A percentile compares a stretch with the other conserved stretches of the same genome.
phyloP scores from a whole-genome alignment of 2,888 invertebrate genomes.

The Perizoma affinitatum region DNA sequence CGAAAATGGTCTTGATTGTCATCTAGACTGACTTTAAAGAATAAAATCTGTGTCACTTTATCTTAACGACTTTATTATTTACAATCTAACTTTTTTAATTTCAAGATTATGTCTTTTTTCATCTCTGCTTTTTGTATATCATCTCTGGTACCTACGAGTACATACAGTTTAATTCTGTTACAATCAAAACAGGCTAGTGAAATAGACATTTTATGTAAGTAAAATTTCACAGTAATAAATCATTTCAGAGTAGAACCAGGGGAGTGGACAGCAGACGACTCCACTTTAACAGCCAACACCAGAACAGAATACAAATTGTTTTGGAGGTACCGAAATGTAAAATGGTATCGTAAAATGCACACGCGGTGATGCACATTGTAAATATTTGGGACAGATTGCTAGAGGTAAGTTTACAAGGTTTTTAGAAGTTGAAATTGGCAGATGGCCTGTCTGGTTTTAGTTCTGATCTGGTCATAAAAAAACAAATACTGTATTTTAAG shows the following conservation, averaged over 20 bases:
- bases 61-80: too few species aligned
- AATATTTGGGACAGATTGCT: constrained; percentile 54
- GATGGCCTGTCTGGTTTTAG: background rate
- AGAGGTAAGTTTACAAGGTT: constrained; percentile 34
- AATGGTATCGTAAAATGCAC: constrained; percentile 70
- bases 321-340: constrained; percentile 38
- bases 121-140: too few species aligned
- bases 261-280: constrained; percentile 43
- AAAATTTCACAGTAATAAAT: constrained; percentile 8
- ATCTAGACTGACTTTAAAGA: too few species aligned
- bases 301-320: constrained; percentile 76
- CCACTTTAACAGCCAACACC: constrained; percentile 66
- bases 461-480: too few species aligned
- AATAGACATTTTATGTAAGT: background rate
- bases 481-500: too few species aligned
- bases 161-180: background rate
- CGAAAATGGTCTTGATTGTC: too few species aligned
- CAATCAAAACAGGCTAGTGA: background rate
- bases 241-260: constrained; percentile 31
- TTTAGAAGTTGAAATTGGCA: constrained; percentile 8
- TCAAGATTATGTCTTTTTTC: too few species aligned
- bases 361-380: constrained; percentile 56
- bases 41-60: too few species aligned
- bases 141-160: too few species aligned
- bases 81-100: too few species aligned